phyloP scores from a whole-genome alignment of 2,797 vertebrate species.

The Delichon dasypus region DNA sequence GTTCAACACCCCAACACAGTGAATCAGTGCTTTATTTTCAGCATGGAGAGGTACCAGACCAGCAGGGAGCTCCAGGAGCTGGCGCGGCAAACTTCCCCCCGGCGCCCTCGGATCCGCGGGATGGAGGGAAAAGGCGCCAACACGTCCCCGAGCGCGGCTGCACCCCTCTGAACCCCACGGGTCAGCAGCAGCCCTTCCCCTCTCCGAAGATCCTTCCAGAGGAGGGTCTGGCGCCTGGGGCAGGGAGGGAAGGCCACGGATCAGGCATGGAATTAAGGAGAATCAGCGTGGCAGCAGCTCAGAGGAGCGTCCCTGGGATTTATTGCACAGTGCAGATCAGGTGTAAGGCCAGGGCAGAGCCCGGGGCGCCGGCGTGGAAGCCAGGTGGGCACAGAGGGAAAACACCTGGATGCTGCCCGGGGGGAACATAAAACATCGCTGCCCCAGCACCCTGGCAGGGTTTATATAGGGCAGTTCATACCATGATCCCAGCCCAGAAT shows the following conservation, averaged over 20 bases:
- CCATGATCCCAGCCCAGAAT: slow-evolving; percentile 70
- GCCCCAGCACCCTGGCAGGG: slow-evolving; percentile 77
- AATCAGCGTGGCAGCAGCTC: not conserved
- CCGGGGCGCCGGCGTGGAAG: accelerated
- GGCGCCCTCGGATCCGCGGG: accelerated
- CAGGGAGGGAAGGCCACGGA: not conserved
- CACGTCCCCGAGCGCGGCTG: accelerated
- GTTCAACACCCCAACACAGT: slow-evolving; percentile 1
- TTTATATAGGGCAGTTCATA: slow-evolving; percentile 86
- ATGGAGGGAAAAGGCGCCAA: accelerated
- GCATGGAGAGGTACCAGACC: not conserved
- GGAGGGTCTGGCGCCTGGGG: not conserved
- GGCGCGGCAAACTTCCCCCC: not conserved
- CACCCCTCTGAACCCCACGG: accelerated
- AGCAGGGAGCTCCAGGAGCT: not conserved
- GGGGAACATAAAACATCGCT: slow-evolving; percentile 78
- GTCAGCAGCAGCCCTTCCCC: not conserved
- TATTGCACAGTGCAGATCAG: not conserved
- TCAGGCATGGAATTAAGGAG: not conserved
- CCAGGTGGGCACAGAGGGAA: not conserved
- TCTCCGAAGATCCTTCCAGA: not conserved
- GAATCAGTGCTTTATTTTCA: slow-evolving; percentile 58
- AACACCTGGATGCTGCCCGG: not conserved
- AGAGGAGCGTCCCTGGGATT: not conserved
- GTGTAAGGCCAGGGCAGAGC: not conserved